Evolutionary conservation across 2,797 vertebrate genomes (phyloP).

Genomic region (Cetoscarus ocellatus): DNA sequence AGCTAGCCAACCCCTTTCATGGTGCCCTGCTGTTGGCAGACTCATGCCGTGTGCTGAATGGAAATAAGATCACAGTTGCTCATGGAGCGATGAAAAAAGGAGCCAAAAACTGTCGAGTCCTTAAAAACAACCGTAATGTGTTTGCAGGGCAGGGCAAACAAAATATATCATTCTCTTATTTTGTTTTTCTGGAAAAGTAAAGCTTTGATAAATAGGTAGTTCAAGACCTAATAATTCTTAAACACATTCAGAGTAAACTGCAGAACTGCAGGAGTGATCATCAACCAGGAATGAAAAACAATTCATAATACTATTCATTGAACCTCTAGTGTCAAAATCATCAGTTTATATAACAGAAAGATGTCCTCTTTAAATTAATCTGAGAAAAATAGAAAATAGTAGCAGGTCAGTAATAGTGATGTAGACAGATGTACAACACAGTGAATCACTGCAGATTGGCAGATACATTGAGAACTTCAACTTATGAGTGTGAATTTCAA

Average conservation of each 20-base stretch:
- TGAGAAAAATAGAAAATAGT: too few relatives aligned
- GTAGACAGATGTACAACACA: too few relatives aligned
- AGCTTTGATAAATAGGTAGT: too few relatives aligned
- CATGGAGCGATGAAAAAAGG: constrained; percentile 1
- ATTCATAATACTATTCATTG: too few relatives aligned
- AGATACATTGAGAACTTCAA: too few relatives aligned
- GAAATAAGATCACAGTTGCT: constrained; percentile 10
- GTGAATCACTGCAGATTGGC: too few relatives aligned
- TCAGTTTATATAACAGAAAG: too few relatives aligned
- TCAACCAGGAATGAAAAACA: too few relatives aligned
- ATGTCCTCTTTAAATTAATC: too few relatives aligned
- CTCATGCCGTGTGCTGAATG: background rate
- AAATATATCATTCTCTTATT: background rate
- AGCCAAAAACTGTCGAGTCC: background rate
- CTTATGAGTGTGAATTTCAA: too few relatives aligned
- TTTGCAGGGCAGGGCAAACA: background rate
- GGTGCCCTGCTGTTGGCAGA: constrained; percentile 8
- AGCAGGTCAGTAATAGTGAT: too few relatives aligned
- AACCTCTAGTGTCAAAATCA: too few relatives aligned
- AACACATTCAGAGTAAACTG: background rate
- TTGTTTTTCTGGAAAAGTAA: background rate
- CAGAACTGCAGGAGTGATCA: background rate
- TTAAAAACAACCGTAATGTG: background rate
- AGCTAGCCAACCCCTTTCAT: constrained; percentile 11
- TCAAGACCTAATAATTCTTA: background rate